Evolutionary conservation across 2,888 invertebrate genomes (phyloP).

Genomic region (Sesamia inferens): DNA sequence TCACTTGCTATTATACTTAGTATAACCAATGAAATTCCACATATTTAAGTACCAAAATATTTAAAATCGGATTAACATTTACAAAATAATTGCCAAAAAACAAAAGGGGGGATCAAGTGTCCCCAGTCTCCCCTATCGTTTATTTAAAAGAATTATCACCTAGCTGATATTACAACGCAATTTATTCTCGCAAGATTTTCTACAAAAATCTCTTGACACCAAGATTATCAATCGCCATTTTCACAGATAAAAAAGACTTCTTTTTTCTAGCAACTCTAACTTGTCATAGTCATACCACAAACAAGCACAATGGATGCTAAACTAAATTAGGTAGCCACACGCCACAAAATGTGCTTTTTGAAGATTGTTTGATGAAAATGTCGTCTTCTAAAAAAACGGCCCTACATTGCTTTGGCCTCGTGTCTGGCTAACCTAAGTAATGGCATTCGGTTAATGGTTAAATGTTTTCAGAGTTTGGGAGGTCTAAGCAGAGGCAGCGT

Average conservation of each 20-base stretch:
- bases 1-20: no score
- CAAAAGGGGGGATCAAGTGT: no score
- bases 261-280: slow-evolving; percentile 26
- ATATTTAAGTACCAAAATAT: no score
- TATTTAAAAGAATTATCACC: slow-evolving; percentile 44
- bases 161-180: slow-evolving; percentile 62
- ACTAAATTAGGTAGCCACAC: neutral
- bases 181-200: slow-evolving; percentile 63
- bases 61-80: no score
- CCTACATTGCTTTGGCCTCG: neutral
- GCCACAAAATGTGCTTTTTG: neutral
- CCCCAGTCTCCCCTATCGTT: no score
- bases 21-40: no score
- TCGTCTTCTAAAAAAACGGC: neutral
- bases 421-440: neutral
- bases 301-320: neutral
- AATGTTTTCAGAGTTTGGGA: neutral
- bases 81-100: no score
- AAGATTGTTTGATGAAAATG: neutral
- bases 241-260: slow-evolving; percentile 57
- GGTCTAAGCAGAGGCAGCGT: no score
- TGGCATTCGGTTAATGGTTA: neutral
- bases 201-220: slow-evolving; percentile 62
- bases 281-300: slow-evolving; percentile 4
- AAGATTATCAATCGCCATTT: slow-evolving; percentile 65